These are phyloP conservation scores for Megamerina dolium DNA, from an alignment of 2,888 invertebrate genomes.

Conservation along the genomic window DNA sequence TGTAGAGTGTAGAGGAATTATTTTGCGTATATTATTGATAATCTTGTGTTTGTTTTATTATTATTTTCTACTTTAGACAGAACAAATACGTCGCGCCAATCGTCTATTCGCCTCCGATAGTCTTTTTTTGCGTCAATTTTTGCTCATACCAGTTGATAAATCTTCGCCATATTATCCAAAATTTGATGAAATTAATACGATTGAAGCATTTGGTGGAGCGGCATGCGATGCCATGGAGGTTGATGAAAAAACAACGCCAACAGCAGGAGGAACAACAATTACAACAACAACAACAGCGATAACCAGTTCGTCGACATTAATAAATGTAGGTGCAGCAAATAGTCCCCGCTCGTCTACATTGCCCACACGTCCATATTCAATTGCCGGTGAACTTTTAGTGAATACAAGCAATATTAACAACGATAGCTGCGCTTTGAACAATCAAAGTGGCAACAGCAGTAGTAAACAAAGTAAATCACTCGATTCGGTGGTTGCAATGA, in stretches of 20 bases:
- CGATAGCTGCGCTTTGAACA: slow-evolving; percentile 31
- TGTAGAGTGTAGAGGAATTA: too few species aligned
- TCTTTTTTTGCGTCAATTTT: slow-evolving; percentile 80
- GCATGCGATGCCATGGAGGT: slow-evolving; percentile 17
- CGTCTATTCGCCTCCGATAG: slow-evolving; percentile 89
- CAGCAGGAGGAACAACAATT: slow-evolving; percentile 6
- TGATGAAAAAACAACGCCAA: slow-evolving; percentile 8
- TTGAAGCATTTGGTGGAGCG: slow-evolving; percentile 18
- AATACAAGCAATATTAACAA: slow-evolving; percentile 28
- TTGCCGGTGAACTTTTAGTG: slow-evolving; percentile 49
- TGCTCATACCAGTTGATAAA: slow-evolving; percentile 75
- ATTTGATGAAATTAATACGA: slow-evolving; percentile 44
- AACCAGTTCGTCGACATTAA: slow-evolving; percentile 15
- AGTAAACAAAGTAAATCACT: slow-evolving; percentile 47
- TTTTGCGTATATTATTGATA: too few species aligned
- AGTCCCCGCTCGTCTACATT: slow-evolving; percentile 39
- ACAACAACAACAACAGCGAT: slow-evolving; percentile 8
- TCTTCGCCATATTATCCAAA: slow-evolving; percentile 59
- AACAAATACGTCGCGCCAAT: slow-evolving; percentile 87
- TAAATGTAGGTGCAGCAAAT: slow-evolving; percentile 14
- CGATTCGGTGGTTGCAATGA: slow-evolving; percentile 54
- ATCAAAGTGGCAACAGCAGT: slow-evolving; percentile 26
- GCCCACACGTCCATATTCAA: slow-evolving; percentile 55
- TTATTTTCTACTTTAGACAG: too few species aligned
- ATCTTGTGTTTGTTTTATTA: too few species aligned